These are phyloP conservation scores for Lepidocyrtoides sp. DNA, from an alignment of 2,888 invertebrate genomes.

Conservation along the genomic window DNA sequence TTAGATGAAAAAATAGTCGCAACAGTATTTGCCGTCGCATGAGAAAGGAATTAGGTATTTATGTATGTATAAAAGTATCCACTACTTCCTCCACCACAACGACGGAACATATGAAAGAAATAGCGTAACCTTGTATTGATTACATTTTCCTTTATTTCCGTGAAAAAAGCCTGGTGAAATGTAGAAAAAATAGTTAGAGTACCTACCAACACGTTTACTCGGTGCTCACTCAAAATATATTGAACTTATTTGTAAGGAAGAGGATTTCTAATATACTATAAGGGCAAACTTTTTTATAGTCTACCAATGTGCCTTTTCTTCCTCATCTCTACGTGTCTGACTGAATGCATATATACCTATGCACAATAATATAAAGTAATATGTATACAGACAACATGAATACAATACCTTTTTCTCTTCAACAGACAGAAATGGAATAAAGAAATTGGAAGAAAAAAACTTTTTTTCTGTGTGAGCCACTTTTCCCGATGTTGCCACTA, in stretches of 20 bases:
- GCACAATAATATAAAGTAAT: not conserved
- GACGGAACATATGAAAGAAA: constrained; percentile 16
- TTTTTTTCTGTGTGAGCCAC: constrained; percentile 63
- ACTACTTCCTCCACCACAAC: not conserved
- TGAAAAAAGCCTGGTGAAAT: constrained; percentile 20
- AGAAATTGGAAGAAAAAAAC: constrained; percentile 71
- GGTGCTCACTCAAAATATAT: constrained; percentile 4
- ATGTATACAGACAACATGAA: constrained; percentile 55
- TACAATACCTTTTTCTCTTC: constrained; percentile 72
- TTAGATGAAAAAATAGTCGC: not conserved
- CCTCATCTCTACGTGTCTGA: constrained; percentile 22
- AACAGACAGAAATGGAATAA: constrained; percentile 73
- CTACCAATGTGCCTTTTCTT: constrained; percentile 39
- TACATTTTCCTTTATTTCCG: constrained; percentile 67
- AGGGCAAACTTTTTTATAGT: constrained; percentile 11
- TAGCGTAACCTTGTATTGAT: constrained; percentile 62
- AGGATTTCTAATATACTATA: not conserved
- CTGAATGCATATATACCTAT: not conserved
- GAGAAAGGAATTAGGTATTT: not conserved
- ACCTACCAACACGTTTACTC: constrained; percentile 20
- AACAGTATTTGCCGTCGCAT: constrained; percentile 10
- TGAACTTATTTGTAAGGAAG: not conserved
- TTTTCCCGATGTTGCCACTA: constrained; percentile 71
- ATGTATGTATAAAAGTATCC: constrained; percentile 9
- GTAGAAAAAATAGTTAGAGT: constrained; percentile 25